Conservation (phyloP, 2,113 vertebrate genomes). For the Gopherus evgoodei region DNA sequence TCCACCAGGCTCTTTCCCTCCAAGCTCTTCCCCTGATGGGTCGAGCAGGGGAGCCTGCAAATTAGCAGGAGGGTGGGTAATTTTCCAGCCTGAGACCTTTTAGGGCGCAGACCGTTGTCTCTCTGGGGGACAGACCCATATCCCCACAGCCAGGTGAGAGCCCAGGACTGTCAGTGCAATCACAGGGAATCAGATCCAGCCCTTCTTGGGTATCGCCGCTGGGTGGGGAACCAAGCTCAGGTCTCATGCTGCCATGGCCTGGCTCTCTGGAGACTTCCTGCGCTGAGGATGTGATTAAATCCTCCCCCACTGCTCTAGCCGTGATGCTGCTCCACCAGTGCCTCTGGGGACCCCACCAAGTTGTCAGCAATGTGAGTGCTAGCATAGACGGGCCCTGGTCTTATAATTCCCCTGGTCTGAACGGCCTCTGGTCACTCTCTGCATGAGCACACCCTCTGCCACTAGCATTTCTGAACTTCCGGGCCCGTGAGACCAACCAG, state of each 20-base stretch:
- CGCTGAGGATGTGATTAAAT: background rate
- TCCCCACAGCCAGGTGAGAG: rapidly evolving
- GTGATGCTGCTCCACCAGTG: background rate
- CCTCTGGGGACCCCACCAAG: background rate
- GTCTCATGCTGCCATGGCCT: rapidly evolving
- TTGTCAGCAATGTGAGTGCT: background rate
- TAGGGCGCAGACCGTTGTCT: background rate
- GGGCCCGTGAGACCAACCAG: background rate
- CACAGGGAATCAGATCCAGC: background rate
- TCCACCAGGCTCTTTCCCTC: too few relatives aligned
- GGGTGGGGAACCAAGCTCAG: background rate
- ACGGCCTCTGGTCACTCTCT: background rate
- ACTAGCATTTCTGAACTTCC: background rate
- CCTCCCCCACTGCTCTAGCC: background rate
- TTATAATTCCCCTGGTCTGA: background rate
- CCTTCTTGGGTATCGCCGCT: background rate
- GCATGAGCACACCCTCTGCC: background rate
- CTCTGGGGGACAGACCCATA: background rate
- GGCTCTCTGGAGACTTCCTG: background rate
- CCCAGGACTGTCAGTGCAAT: background rate
- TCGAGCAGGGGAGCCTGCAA: background rate
- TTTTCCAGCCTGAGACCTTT: background rate
- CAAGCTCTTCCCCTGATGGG: background rate
- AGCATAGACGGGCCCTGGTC: too few relatives aligned
- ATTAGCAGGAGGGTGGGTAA: background rate